Evolutionary conservation across 2,113 vertebrate species (phyloP).

Genomic region (Proterorhinus semilunaris): DNA sequence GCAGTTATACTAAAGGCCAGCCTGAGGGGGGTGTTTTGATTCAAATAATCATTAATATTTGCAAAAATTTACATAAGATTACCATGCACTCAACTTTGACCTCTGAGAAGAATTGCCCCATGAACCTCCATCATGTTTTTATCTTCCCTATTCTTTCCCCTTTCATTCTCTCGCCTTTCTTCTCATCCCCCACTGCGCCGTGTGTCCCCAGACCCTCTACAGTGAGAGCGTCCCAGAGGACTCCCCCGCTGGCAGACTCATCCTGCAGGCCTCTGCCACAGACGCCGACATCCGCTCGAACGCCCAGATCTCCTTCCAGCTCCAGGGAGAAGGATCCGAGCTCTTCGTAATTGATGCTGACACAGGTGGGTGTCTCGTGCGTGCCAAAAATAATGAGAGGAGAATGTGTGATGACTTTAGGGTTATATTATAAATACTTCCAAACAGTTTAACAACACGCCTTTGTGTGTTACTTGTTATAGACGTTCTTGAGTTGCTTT

Average conservation of each 20-base stretch:
- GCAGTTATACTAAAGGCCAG: no score
- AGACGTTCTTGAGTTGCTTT: no score
- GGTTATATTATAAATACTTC: background rate
- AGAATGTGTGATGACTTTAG: background rate
- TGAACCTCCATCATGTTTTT: background rate
- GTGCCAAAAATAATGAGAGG: background rate
- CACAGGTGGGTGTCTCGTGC: conserved; percentile 78
- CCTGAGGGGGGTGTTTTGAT: no score
- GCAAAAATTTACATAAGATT: no score
- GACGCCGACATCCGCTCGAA: conserved; percentile 96
- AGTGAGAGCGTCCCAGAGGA: conserved; percentile 89
- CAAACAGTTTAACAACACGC: background rate
- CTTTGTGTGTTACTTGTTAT: background rate
- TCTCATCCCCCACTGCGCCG: background rate
- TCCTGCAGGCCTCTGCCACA: conserved; percentile 88
- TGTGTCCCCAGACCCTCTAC: conserved; percentile 79
- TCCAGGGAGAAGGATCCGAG: conserved; percentile 86
- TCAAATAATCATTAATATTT: no score
- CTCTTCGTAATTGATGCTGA: conserved; percentile 87
- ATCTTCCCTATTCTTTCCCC: background rate
- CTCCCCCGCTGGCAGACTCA: conserved; percentile 82
- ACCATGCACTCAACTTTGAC: background rate
- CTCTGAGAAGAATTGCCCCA: background rate
- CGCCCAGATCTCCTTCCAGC: conserved; percentile 87
- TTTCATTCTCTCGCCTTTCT: background rate